phyloP scores from a whole-genome alignment of 2,888 invertebrate species.

The Pammene fasciana region DNA sequence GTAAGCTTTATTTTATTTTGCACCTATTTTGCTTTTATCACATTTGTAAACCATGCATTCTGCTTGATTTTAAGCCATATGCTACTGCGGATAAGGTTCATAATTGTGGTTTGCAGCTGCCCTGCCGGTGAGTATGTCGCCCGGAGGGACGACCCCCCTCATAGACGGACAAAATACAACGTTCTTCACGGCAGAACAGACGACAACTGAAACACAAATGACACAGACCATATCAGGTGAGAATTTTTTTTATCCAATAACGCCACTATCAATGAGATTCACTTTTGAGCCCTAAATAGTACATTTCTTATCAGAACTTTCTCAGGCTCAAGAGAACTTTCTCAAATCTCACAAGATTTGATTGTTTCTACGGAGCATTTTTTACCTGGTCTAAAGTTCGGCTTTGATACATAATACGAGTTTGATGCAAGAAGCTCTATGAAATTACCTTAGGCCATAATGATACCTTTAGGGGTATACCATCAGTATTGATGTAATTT shows the following conservation, averaged over 20 bases:
- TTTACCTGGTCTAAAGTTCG: too few relatives aligned
- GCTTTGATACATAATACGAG: too few relatives aligned
- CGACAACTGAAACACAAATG: slow-evolving; percentile 69
- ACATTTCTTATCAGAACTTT: too few relatives aligned
- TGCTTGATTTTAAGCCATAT: slow-evolving; percentile 37
- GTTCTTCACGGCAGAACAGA: slow-evolving; percentile 75
- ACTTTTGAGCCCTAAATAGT: too few relatives aligned
- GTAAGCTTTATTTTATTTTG: slow-evolving; percentile 81
- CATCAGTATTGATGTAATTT: too few relatives aligned
- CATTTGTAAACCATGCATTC: slow-evolving; percentile 29
- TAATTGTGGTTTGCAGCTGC: slow-evolving; percentile 64
- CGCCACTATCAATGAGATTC: neutral
- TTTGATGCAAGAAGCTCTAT: too few relatives aligned
- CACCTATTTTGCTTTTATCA: slow-evolving; percentile 45
- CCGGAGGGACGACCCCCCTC: slow-evolving; percentile 73
- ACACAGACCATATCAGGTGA: slow-evolving; percentile 73
- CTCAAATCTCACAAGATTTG: too few relatives aligned
- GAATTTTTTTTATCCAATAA: neutral
- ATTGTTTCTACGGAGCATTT: too few relatives aligned
- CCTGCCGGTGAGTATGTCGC: slow-evolving; percentile 77
- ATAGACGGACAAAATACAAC: slow-evolving; percentile 71
- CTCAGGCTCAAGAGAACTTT: too few relatives aligned
- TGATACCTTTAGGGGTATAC: too few relatives aligned
- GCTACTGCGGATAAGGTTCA: slow-evolving; percentile 21
- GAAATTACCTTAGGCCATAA: too few relatives aligned